These are phyloP conservation scores for Trichonephila clavipes DNA, from an alignment of 1,140 invertebrate genomes.

Conservation along the genomic window DNA sequence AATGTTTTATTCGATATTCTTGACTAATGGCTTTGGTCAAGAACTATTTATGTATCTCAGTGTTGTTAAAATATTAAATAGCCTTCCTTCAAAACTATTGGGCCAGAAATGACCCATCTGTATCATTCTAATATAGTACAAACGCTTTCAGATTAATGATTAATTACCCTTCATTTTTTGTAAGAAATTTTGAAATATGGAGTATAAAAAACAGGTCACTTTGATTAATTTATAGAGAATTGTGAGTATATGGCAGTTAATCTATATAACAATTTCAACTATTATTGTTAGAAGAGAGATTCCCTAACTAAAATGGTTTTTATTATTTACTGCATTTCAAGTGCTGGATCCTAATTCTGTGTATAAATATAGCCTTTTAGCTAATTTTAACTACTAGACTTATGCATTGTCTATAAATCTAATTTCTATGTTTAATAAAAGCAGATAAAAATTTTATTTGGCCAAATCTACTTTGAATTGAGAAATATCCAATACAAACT, in stretches of 20 bases:
- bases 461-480: slow-evolving; percentile 28
- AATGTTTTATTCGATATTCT: too few relatives aligned
- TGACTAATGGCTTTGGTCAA: too few relatives aligned
- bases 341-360: background rate
- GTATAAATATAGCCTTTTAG: slow-evolving; percentile 12
- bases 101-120: too few relatives aligned
- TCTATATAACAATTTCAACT: background rate
- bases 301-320: background rate
- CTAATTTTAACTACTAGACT: slow-evolving; percentile 20
- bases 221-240: background rate
- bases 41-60: too few relatives aligned
- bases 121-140: background rate
- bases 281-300: background rate
- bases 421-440: slow-evolving; percentile 15
- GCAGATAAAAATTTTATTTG: slow-evolving; percentile 37
- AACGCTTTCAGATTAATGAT: background rate
- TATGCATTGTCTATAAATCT: background rate
- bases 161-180: background rate
- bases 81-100: too few relatives aligned
- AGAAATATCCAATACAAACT: slow-evolving; percentile 18
- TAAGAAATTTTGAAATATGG: background rate
- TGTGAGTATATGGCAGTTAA: slow-evolving; percentile 2
- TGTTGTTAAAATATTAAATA: too few relatives aligned
- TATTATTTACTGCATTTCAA: background rate
- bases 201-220: slow-evolving; percentile 22